Evolutionary conservation across 2,797 vertebrate species (phyloP).

Genomic region (Clamator glandarius): DNA sequence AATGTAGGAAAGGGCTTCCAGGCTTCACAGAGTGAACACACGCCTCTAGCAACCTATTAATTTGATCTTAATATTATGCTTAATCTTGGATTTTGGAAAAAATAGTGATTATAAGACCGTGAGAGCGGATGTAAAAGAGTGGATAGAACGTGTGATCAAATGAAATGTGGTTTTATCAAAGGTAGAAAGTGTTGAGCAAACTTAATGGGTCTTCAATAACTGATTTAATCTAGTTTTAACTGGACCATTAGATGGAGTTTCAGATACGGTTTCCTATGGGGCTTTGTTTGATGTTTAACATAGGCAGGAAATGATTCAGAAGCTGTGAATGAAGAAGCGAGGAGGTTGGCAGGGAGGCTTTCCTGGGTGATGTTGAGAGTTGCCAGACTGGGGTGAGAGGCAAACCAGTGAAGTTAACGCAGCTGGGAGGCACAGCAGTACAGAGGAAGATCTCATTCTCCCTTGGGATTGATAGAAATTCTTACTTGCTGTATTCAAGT

Average conservation of each 20-base stretch:
- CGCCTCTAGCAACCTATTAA: not conserved
- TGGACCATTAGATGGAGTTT: not conserved
- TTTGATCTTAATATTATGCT: not conserved
- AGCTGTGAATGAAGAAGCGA: not conserved
- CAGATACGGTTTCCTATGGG: not conserved
- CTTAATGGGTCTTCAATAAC: not conserved
- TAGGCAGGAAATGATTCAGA: not conserved
- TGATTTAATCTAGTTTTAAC: not conserved
- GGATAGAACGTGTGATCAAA: not conserved
- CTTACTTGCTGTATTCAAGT: not conserved
- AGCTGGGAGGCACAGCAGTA: not conserved
- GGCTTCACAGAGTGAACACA: not conserved
- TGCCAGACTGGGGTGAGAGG: not conserved
- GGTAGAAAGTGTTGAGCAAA: not conserved
- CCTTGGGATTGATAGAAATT: not conserved
- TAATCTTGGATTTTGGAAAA: not conserved
- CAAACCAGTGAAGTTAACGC: not conserved
- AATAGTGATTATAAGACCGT: not conserved
- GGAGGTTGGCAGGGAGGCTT: not conserved
- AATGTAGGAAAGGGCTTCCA: not conserved
- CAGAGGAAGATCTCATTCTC: not conserved
- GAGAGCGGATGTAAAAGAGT: not conserved
- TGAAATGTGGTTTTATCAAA: not conserved
- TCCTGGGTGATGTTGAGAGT: not conserved
- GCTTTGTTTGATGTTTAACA: conserved; percentile 7